Conservation (phyloP, 2,113 vertebrate species). For the Corythaixoides concolor region DNA sequence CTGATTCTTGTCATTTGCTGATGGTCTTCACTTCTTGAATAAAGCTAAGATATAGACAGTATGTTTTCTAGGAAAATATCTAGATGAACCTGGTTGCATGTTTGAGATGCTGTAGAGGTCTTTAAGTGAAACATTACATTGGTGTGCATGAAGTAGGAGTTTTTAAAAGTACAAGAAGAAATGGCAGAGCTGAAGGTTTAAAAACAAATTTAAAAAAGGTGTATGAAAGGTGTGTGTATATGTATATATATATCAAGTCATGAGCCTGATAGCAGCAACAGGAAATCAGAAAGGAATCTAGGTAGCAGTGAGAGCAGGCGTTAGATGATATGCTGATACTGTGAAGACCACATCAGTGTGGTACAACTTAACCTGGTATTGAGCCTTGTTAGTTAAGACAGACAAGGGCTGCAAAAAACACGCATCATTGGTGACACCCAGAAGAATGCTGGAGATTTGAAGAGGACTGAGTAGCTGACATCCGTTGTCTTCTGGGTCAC, state of each 20-base stretch:
- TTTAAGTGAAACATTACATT: neutral
- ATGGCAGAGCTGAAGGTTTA: neutral
- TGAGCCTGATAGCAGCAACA: neutral
- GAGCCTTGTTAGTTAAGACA: neutral
- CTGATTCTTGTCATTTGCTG: neutral
- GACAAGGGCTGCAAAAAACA: neutral
- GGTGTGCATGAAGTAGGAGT: neutral
- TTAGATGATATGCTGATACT: neutral
- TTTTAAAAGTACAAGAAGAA: neutral
- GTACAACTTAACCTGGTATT: neutral
- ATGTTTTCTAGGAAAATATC: neutral
- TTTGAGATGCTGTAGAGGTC: neutral
- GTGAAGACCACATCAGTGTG: neutral
- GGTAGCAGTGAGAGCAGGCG: neutral
- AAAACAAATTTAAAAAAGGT: neutral
- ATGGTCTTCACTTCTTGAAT: neutral
- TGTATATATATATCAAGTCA: neutral
- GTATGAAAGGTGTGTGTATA: accelerated
- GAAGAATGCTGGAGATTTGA: neutral
- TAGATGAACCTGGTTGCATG: neutral
- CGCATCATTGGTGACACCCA: neutral
- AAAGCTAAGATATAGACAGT: neutral
- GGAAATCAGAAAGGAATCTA: neutral
- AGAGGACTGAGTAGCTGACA: neutral
- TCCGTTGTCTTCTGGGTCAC: neutral